Evolutionary conservation across 2,113 vertebrate genomes (phyloP), one percentile per base, ranked within the genome.

Genomic region (Galeopterus variegatus): DNA sequence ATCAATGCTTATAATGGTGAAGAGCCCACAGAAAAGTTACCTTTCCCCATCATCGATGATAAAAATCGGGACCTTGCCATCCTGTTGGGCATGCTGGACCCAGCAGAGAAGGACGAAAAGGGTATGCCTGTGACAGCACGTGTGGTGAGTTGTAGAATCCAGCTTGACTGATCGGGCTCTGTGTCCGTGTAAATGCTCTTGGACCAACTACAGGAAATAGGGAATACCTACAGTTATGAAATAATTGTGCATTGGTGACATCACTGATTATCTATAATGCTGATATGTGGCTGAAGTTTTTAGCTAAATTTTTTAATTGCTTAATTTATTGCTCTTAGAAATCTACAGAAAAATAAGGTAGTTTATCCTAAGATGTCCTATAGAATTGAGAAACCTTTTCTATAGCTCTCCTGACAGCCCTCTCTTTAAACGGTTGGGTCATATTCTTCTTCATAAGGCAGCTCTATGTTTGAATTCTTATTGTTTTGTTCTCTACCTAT

Each of bases 1-100:
- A 99, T 99, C 95, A 99, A 99, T 1, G 99, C 99, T 0, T 99
- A 99, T 92, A 99, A 99, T 0, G 95, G 98, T 6, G 98, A 98
- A 0, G 98, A 98, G 6, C 93, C 99, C 1, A 97, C 93, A 8
- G 97, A 97, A 83, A 92, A 98, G 26, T 97, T 99, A 8, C 99
- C 99, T 28, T 99, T 99, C 97, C 99, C 99, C 81, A 99, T 99
- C 98, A 99, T 99, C 5, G 99, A 99, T 4, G 99, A 99, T 41
- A 98, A 99, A 5, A 99, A 99, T 77, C 98, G 99, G 88, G 99
- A 99, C 84, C 99, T 99, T 17, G 98, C 99, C 0, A 97, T 99
- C 72, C 97, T 99, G 95, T 93, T 99, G 95, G 99, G 99, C 67
- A 99, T 99, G 99, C 98, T 99, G 98, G 99, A 99, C 98, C 99